Percentiles rank a stretch among this genome's conserved stretches.
Conservation (phyloP, 2,888 invertebrate genomes). For the Erebia ligea region DNA sequence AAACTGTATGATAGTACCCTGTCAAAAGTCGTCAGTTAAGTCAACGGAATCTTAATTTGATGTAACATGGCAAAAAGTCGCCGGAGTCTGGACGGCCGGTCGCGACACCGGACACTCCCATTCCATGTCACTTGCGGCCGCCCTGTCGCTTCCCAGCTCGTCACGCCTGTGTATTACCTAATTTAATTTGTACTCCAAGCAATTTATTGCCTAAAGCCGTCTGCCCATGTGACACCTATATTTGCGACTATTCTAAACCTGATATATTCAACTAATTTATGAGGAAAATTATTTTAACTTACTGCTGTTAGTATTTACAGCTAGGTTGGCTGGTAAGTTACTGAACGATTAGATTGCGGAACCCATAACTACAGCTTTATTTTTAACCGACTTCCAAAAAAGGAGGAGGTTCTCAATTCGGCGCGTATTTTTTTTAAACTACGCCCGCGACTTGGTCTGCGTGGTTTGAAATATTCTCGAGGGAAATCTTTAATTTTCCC, state of each 20-base stretch:
- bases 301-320: background rate
- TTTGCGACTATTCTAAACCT: constrained; percentile 39
- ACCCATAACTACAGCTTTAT: too few species aligned
- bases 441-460: too few species aligned
- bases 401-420: too few species aligned
- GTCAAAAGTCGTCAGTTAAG: constrained; percentile 10
- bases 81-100: constrained; percentile 48
- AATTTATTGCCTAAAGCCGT: constrained; percentile 77
- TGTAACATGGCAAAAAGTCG: constrained; percentile 49
- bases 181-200: constrained; percentile 80
- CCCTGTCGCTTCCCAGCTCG: constrained; percentile 71
- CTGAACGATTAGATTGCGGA: too few species aligned
- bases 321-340: background rate
- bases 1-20: constrained; percentile 13
- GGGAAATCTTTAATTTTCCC: too few species aligned
- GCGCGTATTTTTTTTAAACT: too few species aligned
- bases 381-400: too few species aligned
- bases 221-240: constrained; percentile 67
- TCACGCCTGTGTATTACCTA: constrained; percentile 80
- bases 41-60: constrained; percentile 38
- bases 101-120: constrained; percentile 69
- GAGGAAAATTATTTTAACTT: background rate
- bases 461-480: too few species aligned
- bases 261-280: constrained; percentile 14
- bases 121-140: constrained; percentile 73